Percentiles rank a stretch among this genome's conserved stretches.
Conservation (phyloP, 2,888 invertebrate species). For the Diaprepes abbreviatus region DNA sequence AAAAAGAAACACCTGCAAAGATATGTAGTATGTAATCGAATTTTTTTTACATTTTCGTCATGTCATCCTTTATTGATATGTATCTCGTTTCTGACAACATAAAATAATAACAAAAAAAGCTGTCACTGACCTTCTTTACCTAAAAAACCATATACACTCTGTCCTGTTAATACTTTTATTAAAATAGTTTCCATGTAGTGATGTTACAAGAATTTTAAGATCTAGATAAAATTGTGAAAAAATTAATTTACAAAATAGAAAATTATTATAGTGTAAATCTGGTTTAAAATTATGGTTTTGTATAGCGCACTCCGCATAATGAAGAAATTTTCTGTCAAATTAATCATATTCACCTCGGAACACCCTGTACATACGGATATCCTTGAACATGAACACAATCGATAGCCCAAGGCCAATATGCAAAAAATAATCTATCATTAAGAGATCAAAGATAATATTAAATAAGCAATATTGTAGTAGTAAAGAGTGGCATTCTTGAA, state of each 20-base stretch:
- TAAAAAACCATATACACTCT: too few species aligned
- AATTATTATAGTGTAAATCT: too few species aligned
- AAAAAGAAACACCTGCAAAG: neutral
- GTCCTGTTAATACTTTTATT: too few species aligned
- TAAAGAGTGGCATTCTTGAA: conserved; percentile 5
- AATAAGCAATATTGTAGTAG: neutral
- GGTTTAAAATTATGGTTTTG: too few species aligned
- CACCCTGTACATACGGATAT: conserved; percentile 2
- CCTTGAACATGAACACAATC: neutral
- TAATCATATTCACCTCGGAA: neutral
- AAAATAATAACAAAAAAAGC: neutral
- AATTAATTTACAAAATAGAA: too few species aligned
- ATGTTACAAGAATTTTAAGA: too few species aligned
- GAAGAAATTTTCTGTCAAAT: too few species aligned
- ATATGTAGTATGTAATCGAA: neutral
- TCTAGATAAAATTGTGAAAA: too few species aligned
- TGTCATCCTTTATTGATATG: neutral
- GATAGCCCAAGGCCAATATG: conserved; percentile 5
- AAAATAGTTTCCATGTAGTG: too few species aligned
- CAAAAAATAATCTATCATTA: conserved; percentile 16
- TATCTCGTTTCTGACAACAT: neutral
- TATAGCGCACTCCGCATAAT: too few species aligned
- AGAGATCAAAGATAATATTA: conserved; percentile 10
- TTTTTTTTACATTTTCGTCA: neutral
- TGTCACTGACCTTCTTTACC: neutral